These are phyloP conservation scores for Oreortyx pictus DNA, from an alignment of 2,797 vertebrate species.

Conservation along the genomic window DNA sequence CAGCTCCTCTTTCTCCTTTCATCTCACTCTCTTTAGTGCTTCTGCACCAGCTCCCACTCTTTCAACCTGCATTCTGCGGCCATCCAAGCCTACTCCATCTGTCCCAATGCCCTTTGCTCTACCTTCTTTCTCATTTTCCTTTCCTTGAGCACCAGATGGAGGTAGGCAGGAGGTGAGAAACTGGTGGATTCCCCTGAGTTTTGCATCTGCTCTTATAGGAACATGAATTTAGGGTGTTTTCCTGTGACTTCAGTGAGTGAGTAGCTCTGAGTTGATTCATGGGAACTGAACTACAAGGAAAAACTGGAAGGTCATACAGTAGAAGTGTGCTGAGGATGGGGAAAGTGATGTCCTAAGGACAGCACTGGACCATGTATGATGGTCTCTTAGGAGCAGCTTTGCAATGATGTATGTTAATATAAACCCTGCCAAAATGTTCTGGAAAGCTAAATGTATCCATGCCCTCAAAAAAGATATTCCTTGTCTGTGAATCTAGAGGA, in stretches of 20 bases:
- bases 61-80: neutral
- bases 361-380: neutral
- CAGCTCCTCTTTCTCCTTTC: too few species aligned
- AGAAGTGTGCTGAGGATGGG: neutral
- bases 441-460: neutral
- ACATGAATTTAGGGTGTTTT: neutral
- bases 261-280: neutral
- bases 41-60: neutral
- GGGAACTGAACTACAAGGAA: neutral
- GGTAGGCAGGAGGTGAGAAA: neutral
- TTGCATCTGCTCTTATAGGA: neutral
- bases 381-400: neutral
- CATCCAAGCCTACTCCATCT: neutral
- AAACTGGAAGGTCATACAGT: neutral
- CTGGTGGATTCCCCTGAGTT: neutral
- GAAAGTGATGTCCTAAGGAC: neutral
- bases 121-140: neutral
- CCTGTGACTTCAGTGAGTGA: neutral
- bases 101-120: fast-evolving
- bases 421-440: neutral
- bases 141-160: neutral
- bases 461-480: neutral
- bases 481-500: neutral
- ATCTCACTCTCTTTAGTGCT: too few species aligned
- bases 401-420: neutral